phyloP scores from a whole-genome alignment of 2,888 invertebrate species.

The Camptogramma bilineatum region DNA sequence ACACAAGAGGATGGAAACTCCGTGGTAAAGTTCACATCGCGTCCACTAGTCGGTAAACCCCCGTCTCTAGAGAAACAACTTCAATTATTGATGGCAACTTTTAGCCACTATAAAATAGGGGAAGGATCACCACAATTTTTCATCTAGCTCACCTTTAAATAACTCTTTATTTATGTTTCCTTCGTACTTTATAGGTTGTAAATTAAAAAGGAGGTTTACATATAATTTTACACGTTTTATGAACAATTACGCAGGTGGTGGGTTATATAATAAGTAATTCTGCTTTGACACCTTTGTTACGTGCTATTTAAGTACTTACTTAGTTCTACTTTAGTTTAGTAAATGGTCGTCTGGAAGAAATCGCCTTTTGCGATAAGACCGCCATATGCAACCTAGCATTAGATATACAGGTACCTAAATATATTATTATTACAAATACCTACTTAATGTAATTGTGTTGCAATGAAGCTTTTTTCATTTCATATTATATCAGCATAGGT shows the following conservation, averaged over 20 bases:
- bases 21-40: conserved; percentile 49
- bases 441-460: no score
- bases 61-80: conserved; percentile 71
- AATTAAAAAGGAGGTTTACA: conserved; percentile 40
- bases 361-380: no score
- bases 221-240: conserved; percentile 30
- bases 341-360: no score
- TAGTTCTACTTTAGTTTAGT: no score
- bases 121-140: conserved; percentile 70
- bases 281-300: conserved; percentile 20
- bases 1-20: conserved; percentile 27
- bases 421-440: no score
- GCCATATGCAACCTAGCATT: no score
- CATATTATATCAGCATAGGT: no score
- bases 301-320: not conserved
- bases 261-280: conserved; percentile 18
- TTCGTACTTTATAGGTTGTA: conserved; percentile 43
- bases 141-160: conserved; percentile 74
- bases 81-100: conserved; percentile 84
- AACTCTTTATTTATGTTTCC: conserved; percentile 55
- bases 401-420: no score
- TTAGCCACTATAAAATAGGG: conserved; percentile 80
- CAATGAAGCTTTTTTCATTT: no score
- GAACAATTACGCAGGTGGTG: conserved; percentile 35
- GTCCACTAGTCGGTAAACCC: conserved; percentile 66